A percentile compares a stretch with the other conserved stretches of the same genome.
Conservation (phyloP, 2,888 invertebrate genomes). For the Lithophane leautieri region DNA sequence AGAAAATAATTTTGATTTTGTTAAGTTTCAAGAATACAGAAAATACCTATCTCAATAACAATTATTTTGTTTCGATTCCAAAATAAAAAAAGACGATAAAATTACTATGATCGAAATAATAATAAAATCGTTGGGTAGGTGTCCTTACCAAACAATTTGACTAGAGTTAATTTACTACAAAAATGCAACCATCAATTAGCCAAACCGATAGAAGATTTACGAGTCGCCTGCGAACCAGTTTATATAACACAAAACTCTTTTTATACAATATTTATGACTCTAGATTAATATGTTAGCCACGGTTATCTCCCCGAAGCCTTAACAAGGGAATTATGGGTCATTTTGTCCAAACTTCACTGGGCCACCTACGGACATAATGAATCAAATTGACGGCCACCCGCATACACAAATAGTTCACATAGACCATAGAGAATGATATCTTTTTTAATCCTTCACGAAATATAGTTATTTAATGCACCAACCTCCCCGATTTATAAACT, state of each 20-base stretch:
- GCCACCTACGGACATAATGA: constrained; percentile 86
- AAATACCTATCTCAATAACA: background rate
- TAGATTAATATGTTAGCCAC: constrained; percentile 84
- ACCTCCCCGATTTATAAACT: constrained; percentile 73
- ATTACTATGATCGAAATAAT: too few relatives aligned
- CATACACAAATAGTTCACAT: constrained; percentile 71
- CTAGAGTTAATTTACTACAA: constrained; percentile 9
- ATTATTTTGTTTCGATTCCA: background rate
- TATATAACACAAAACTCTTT: constrained; percentile 67
- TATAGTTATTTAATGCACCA: constrained; percentile 72
- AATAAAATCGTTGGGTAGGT: constrained; percentile 5
- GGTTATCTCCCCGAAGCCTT: constrained; percentile 79
- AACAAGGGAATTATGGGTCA: constrained; percentile 88
- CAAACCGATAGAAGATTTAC: constrained; percentile 70
- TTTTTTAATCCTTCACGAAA: constrained; percentile 77
- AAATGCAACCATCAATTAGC: constrained; percentile 45
- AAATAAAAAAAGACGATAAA: background rate
- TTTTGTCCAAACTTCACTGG: constrained; percentile 82
- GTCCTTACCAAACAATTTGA: constrained; percentile 21
- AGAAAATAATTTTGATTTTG: background rate
- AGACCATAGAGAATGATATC: constrained; percentile 73
- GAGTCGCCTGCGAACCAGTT: constrained; percentile 67
- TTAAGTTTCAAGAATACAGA: background rate
- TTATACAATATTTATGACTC: constrained; percentile 78
- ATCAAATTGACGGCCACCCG: constrained; percentile 87